These are phyloP conservation scores for Pristionchus maxplancki DNA, from an alignment of 2,888 invertebrate genomes.

Conservation along the genomic window DNA sequence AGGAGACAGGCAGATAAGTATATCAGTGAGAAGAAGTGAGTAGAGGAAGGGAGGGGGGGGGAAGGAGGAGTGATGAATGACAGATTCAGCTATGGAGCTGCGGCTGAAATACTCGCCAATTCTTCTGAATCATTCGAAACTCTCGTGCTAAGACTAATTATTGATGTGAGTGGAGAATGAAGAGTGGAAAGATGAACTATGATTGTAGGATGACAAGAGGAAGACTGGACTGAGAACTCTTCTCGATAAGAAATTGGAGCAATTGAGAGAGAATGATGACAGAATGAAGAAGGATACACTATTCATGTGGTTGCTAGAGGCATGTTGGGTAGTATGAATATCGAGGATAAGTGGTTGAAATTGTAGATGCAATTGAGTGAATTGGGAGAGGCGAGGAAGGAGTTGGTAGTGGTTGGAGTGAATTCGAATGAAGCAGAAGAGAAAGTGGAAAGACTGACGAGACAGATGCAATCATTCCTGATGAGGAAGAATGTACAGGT, in stretches of 20 bases:
- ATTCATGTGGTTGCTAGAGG: slow-evolving; percentile 93
- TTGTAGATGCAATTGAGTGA: slow-evolving; percentile 61
- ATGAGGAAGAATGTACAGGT: slow-evolving; percentile 84
- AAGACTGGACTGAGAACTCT: slow-evolving; percentile 91
- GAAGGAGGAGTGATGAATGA: no score
- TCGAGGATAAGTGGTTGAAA: slow-evolving; percentile 77
- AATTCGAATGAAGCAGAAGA: slow-evolving; percentile 46
- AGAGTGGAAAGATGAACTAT: background rate
- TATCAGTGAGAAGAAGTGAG: slow-evolving; percentile 72
- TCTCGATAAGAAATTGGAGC: slow-evolving; percentile 87
- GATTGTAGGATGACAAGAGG: slow-evolving; percentile 80
- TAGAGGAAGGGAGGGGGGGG: background rate
- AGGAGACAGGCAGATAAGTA: slow-evolving; percentile 73
- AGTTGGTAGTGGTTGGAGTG: slow-evolving; percentile 11
- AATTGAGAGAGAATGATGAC: slow-evolving; percentile 81
- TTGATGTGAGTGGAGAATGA: slow-evolving; percentile 77
- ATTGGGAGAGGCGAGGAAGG: slow-evolving; percentile 61
- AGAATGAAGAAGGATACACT: slow-evolving; percentile 93
- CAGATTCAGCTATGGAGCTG: slow-evolving; percentile 72
- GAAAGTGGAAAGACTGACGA: slow-evolving; percentile 82
- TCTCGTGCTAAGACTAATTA: slow-evolving; percentile 91
- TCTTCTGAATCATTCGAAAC: slow-evolving; percentile 95
- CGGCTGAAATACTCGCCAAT: slow-evolving; percentile 90
- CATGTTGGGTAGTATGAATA: slow-evolving; percentile 86
- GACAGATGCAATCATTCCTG: slow-evolving; percentile 88